Percentiles rank a stretch among this genome's conserved stretches.
Evolutionary conservation across 2,797 vertebrate species (phyloP).

Genomic region (Sparidentex hasta): DNA sequence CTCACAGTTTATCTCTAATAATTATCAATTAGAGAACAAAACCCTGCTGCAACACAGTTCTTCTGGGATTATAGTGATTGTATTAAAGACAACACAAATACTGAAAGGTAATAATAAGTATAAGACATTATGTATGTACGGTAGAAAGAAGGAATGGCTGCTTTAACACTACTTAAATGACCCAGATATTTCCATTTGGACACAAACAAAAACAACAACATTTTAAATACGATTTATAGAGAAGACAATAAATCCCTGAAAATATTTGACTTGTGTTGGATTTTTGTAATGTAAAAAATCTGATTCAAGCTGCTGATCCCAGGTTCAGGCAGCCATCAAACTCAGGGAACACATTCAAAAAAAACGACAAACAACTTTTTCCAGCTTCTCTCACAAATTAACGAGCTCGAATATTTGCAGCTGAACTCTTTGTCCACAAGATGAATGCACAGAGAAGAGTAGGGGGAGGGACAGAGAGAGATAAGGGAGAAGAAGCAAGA

Average conservation of each 20-base stretch:
- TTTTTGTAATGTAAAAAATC: conserved; percentile 1
- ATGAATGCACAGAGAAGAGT: not conserved
- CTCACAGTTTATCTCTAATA: not conserved
- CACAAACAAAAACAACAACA: not conserved
- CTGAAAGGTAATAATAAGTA: not conserved
- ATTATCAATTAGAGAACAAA: not conserved
- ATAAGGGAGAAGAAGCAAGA: conserved; percentile 29
- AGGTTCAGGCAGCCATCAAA: not conserved
- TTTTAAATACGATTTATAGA: not conserved
- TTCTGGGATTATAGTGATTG: not conserved
- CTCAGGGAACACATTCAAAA: not conserved
- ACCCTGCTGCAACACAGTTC: not conserved
- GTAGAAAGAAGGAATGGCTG: not conserved
- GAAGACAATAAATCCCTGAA: not conserved
- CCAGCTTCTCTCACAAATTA: not conserved
- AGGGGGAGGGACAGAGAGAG: not conserved
- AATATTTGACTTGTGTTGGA: not conserved
- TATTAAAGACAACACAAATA: not conserved
- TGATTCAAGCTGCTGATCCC: not conserved
- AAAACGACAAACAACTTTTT: not conserved
- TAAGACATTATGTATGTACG: not conserved
- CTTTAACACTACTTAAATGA: too few species aligned
- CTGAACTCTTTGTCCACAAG: conserved; percentile 15
- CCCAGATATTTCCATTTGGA: not conserved
- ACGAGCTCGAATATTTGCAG: conserved; percentile 12